Evolutionary conservation across 37 sponge, comb jelly and placozoan genomes (phyloP).

Genomic region (Ephydatia muelleri): DNA sequence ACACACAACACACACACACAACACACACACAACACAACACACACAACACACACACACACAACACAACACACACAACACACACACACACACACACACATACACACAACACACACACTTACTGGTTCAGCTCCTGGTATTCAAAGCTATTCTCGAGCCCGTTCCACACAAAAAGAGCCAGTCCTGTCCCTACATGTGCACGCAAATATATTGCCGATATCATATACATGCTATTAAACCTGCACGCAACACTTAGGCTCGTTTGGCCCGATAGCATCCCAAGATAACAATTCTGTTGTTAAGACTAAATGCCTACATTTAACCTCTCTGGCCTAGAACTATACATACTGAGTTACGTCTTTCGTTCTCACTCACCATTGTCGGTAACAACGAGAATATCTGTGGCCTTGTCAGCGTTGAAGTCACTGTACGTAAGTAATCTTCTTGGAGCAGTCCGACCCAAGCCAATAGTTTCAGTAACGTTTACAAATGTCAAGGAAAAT

Average conservation of each 20-base stretch:
- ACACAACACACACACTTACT: neutral
- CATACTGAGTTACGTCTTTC: neutral
- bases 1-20: no score
- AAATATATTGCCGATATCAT: no score
- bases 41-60: no score
- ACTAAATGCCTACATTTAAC: no score
- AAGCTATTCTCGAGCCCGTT: neutral
- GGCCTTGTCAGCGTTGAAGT: slow-evolving; percentile 55
- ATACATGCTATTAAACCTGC: no score
- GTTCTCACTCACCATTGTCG: neutral
- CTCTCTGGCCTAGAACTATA: no score
- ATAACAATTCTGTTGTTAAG: no score
- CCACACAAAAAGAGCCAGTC: neutral
- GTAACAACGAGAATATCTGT: slow-evolving; percentile 35
- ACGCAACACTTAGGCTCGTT: no score
- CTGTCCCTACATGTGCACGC: neutral
- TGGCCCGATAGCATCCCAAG: no score
- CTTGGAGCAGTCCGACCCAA: slow-evolving; percentile 6
- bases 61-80: no score
- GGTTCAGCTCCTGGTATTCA: neutral
- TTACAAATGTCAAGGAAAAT: slow-evolving; percentile 13
- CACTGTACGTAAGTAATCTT: slow-evolving; percentile 16
- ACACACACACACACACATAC: no score
- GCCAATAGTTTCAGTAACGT: slow-evolving; percentile 14
- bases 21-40: neutral